These are phyloP conservation scores for Sinocyclocheilus rhinocerous DNA, from an alignment of 2,113 vertebrate species.

Conservation along the genomic window DNA sequence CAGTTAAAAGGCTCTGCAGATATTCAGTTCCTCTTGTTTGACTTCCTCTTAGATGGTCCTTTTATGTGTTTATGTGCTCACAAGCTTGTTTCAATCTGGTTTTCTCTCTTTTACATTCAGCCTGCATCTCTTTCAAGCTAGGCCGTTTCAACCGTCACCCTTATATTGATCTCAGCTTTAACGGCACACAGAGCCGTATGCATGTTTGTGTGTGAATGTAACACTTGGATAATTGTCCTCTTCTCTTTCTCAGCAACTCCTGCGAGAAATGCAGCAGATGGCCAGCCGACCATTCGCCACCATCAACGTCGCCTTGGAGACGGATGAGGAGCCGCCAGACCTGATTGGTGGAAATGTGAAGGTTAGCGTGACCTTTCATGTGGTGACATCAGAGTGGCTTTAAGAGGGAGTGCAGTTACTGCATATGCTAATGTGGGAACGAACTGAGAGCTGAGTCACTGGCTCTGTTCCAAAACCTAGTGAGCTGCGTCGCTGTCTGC, in stretches of 20 bases:
- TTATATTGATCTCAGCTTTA: constrained; percentile 10
- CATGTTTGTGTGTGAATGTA: constrained; percentile 25
- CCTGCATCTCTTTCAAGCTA: constrained; percentile 15
- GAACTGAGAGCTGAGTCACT: constrained; percentile 22
- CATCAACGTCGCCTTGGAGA: constrained; percentile 98
- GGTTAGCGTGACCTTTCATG: constrained; percentile 77
- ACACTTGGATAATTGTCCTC: constrained; percentile 55
- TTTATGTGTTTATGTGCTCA: neutral
- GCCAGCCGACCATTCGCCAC: constrained; percentile 98
- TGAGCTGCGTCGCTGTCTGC: neutral
- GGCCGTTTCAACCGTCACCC: neutral
- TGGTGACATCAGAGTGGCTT: constrained; percentile 13
- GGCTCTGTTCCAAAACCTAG: neutral
- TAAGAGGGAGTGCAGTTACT: constrained; percentile 31
- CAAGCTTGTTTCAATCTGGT: constrained; percentile 14
- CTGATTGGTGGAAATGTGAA: constrained; percentile 97
- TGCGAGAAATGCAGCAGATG: constrained; percentile 99
- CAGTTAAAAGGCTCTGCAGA: constrained; percentile 31
- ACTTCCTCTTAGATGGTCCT: constrained; percentile 5
- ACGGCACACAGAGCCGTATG: neutral
- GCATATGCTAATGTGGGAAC: constrained; percentile 39
- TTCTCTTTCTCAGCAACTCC: constrained; percentile 87
- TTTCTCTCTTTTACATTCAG: constrained; percentile 17
- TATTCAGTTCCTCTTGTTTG: constrained; percentile 7
- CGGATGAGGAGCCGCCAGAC: constrained; percentile 96